phyloP scores from a whole-genome alignment of 1,140 invertebrate genomes.

The Artemia franciscana region DNA sequence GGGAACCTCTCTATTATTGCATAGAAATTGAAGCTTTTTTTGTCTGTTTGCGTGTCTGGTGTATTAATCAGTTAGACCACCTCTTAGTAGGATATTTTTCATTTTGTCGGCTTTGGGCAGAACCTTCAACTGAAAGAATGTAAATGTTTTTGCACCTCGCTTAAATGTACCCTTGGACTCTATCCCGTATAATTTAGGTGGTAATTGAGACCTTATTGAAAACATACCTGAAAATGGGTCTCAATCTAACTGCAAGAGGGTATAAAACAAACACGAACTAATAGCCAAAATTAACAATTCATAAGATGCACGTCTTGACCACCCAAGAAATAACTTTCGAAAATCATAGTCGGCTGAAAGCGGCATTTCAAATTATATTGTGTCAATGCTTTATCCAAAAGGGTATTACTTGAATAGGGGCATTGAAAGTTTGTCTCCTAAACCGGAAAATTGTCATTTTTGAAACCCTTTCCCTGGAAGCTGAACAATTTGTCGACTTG shows the following conservation, averaged over 20 bases:
- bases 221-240: neutral
- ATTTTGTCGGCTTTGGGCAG: no score
- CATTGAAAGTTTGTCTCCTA: no score
- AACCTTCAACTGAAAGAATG: neutral
- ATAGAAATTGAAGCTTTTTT: no score
- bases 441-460: neutral
- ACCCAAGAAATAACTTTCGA: neutral
- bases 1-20: no score
- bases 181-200: neutral
- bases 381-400: neutral
- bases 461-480: neutral
- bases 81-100: no score
- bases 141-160: neutral
- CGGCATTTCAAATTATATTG: neutral
- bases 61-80: no score
- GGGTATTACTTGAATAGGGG: no score
- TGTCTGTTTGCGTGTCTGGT: no score
- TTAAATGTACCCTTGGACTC: neutral
- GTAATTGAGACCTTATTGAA: neutral
- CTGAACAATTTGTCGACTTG: no score
- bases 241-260: neutral
- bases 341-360: neutral
- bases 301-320: neutral
- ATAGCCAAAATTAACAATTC: neutral
- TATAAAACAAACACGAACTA: neutral